These are phyloP conservation scores for Eptatretus atami DNA, from an alignment of 2,797 vertebrate species.

Conservation along the genomic window DNA sequence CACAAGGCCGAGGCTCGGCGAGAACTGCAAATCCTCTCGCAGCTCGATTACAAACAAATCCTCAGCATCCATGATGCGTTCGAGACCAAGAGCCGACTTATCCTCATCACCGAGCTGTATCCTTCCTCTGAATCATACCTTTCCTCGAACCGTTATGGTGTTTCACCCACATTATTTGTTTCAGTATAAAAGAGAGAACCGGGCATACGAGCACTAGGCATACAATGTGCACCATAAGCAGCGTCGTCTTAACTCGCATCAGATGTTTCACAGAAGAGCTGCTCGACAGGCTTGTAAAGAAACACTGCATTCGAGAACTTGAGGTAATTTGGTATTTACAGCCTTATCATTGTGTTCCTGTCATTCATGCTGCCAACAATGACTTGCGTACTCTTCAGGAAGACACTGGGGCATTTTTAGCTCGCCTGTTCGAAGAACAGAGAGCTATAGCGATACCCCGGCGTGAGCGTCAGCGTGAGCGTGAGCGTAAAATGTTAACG, in stretches of 20 bases:
- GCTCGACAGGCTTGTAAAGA: not conserved
- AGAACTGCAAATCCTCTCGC: constrained; percentile 49
- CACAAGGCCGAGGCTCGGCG: constrained; percentile 30
- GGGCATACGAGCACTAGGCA: too few relatives aligned
- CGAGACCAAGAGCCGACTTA: constrained; percentile 51
- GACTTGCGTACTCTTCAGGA: too few relatives aligned
- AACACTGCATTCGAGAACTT: not conserved
- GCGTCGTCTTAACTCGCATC: not conserved
- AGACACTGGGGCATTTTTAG: too few relatives aligned
- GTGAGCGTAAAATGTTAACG: too few relatives aligned
- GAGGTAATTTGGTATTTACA: not conserved
- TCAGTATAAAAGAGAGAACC: too few relatives aligned
- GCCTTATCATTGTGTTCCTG: not conserved
- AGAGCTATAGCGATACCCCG: too few relatives aligned
- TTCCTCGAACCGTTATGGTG: not conserved
- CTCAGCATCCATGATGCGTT: constrained; percentile 78
- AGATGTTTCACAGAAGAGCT: not conserved
- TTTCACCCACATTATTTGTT: too few relatives aligned
- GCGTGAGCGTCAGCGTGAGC: too few relatives aligned
- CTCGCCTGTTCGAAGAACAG: too few relatives aligned
- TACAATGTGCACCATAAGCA: too few relatives aligned
- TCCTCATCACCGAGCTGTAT: constrained; percentile 81
- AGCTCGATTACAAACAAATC: constrained; percentile 48
- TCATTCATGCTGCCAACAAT: not conserved
- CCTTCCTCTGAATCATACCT: constrained; percentile 13